Evolutionary conservation across 2,113 vertebrate genomes (phyloP).

Genomic region (Rhinoderma darwinii): DNA sequence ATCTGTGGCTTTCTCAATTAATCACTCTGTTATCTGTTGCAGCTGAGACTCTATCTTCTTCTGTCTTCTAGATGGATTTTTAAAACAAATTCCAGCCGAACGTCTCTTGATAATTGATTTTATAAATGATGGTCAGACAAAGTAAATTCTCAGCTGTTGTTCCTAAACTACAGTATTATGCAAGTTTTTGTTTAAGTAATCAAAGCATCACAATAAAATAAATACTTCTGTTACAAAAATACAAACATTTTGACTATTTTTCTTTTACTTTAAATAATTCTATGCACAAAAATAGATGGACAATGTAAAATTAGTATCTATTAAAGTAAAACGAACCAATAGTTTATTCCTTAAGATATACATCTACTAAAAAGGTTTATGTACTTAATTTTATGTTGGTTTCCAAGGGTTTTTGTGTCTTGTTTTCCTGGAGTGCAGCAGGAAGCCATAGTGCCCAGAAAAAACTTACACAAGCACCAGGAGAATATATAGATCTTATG

Average conservation of each 20-base stretch:
- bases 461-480: no score
- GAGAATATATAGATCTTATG: no score
- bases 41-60: constrained; percentile 49
- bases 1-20: constrained; percentile 49
- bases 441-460: no score
- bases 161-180: constrained; percentile 4
- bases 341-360: no score
- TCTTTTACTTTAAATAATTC: no score
- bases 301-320: no score
- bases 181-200: background rate
- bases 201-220: constrained; percentile 15
- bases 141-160: constrained; percentile 1
- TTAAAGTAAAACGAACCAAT: no score
- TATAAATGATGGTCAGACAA: constrained; percentile 39
- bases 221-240: constrained; percentile 7
- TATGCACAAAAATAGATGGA: background rate
- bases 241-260: constrained; percentile 25
- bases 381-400: no score
- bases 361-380: no score
- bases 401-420: no score
- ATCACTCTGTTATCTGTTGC: constrained; percentile 56
- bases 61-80: constrained; percentile 48
- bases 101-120: constrained; percentile 45
- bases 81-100: constrained; percentile 47
- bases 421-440: no score